Evolutionary conservation across 2,888 invertebrate species (phyloP).

Genomic region (Thalpophila matura): DNA sequence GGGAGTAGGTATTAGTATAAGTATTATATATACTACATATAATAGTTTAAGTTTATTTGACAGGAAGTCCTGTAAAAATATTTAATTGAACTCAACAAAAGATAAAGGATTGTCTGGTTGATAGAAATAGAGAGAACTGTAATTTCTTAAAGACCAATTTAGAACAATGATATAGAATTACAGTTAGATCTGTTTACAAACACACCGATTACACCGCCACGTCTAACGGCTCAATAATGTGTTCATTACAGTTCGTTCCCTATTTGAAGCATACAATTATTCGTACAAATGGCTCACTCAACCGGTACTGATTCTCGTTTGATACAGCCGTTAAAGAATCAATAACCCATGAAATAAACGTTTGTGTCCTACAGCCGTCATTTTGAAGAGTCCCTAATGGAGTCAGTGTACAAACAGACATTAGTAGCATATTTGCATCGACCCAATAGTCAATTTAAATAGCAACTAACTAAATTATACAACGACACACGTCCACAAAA

Average conservation of each 20-base stretch:
- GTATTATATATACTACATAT: too few species aligned
- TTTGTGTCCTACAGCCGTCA: conserved; percentile 39
- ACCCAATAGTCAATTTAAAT: conserved; percentile 25
- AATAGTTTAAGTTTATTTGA: too few species aligned
- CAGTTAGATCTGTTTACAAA: conserved; percentile 24
- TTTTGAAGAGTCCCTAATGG: conserved; percentile 46
- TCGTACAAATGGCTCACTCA: conserved; percentile 53
- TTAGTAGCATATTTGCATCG: conserved; percentile 29
- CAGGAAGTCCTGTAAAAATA: too few species aligned
- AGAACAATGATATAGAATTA: neutral
- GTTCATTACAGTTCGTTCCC: conserved; percentile 55
- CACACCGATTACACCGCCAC: conserved; percentile 11
- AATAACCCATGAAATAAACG: conserved; percentile 57
- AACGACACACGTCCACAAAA: neutral
- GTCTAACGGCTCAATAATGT: conserved; percentile 49
- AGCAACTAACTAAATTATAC: conserved; percentile 18
- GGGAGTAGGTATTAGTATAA: too few species aligned
- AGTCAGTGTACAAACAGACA: conserved; percentile 27
- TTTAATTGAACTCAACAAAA: too few species aligned
- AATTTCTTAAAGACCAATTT: neutral
- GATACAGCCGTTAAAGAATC: conserved; percentile 57
- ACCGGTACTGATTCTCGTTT: conserved; percentile 56
- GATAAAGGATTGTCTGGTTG: too few species aligned
- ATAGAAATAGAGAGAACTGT: too few species aligned
- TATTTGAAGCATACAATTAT: conserved; percentile 52